Evolutionary conservation across 2,113 vertebrate species (phyloP), one percentile per base, ranked within the genome.

Genomic region (Burhinus oedicnemus): DNA sequence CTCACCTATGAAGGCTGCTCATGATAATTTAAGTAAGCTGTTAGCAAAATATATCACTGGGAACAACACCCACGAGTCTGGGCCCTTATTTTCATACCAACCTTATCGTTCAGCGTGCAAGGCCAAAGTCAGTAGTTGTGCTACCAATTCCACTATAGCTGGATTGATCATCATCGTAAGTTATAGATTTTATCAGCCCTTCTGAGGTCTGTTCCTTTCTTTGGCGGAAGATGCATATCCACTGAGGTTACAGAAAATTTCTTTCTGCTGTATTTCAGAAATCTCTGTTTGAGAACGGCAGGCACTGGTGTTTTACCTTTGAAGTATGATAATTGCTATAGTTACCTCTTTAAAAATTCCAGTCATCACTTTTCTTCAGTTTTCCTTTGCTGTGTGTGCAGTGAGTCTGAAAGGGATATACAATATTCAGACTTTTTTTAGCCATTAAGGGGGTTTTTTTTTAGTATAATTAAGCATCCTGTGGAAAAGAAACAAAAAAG

Each of bases 311-410:
- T 93, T 91, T 93, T 89, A 84, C 58, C 55, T 96, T 96, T 93
- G 62, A 94, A 97, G 92, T 92, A 76, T 62, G 78, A 61, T 91
- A 83, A 87, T 71, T 94, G 69, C 83, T 79, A 40, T 79, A 87
- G 85, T 95, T 93, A 93, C 58, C 87, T 94, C 81, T 93, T 95
- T 47, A 60, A 95, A 95, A 85, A 75, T 89, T 68, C 75, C 78
- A 47, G 68, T 89, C 77, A 17, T 93, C 44, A 4, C 45, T 84
- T 58, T 83, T 57, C 76, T 79, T 89, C 55, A 47, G 38, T 71
- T 97, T 96, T 91, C 87, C 34, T 96, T 87, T 83, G 55, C 64
- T 95, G 32, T 94, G 81, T 51, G 81, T 94, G 90, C 94, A 89
- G 81, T 95, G 78, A 94, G 91, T 87, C 91, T 89, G 75, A 95